A percentile compares a stretch with the other conserved stretches of the same genome.
Conservation (phyloP, 2,888 invertebrate species). For the Phyllotreta cruciferae region DNA sequence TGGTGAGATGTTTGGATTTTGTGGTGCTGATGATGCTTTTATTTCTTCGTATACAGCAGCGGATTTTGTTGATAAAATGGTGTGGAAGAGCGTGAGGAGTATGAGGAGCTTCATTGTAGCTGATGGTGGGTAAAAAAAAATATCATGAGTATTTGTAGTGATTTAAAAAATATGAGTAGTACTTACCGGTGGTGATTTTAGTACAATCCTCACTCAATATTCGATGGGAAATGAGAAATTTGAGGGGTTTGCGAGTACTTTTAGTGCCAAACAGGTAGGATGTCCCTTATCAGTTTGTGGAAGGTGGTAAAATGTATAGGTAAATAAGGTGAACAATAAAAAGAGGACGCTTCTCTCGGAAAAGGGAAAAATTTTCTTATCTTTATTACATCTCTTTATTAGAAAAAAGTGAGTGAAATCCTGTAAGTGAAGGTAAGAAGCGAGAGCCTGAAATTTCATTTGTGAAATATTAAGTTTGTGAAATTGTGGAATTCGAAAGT, state of each 20-base stretch:
- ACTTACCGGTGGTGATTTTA: background rate
- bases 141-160: background rate
- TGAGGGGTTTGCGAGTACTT: constrained; percentile 9
- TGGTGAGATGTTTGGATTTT: background rate
- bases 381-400: constrained; percentile 27
- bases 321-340: constrained; percentile 8
- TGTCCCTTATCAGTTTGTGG: constrained; percentile 15
- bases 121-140: background rate
- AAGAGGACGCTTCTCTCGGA: constrained; percentile 10
- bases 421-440: no score
- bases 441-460: no score
- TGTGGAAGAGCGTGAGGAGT: background rate
- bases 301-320: constrained; percentile 18
- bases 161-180: background rate
- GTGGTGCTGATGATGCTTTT: background rate
- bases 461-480: no score
- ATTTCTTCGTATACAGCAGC: constrained; percentile 5
- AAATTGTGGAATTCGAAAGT: no score
- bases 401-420: no score
- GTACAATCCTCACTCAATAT: constrained; percentile 9
- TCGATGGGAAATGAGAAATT: constrained; percentile 6
- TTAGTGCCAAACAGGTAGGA: constrained; percentile 11
- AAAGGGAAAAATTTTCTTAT: constrained; percentile 38
- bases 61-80: background rate
- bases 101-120: background rate